Evolutionary conservation across 1,140 invertebrate genomes (phyloP), one percentile per base, ranked within the genome.

Genomic region (Drosophila takahashii): DNA sequence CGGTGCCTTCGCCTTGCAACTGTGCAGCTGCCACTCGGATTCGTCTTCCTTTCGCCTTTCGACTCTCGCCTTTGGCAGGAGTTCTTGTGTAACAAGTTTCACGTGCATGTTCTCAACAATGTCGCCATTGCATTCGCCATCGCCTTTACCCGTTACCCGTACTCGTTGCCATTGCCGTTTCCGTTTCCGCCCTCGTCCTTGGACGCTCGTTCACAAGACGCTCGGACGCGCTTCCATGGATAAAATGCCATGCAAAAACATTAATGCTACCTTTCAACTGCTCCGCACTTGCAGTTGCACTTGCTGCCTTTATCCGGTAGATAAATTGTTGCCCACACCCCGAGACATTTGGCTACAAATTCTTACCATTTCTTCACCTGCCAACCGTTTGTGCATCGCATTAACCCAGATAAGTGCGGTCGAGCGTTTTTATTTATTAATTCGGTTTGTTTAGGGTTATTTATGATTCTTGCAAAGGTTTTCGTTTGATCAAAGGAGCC

Each of bases 31-130:
- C 48, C 10, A 37, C 10, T 13, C 39, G 64, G 42, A 45, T 18
- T 60, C 71, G 59, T 74, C 61, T 57, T 51, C 47, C 26, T 13
- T 34, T 32, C 15, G 34, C 57, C 61, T 59, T 34, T 51, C 15
- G 34, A 53, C 61, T 59, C 18, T 51, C 9, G 34, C 57, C 61
- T 59, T 64, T 47, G 29, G 29, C 47, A 50, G 36, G 58, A 69
- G 74, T 75, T 71, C 67, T 77, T 64, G 61, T 75, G 70, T 86
- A 86, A 83, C 83, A 87, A 87, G 83, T 86, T 86, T 50, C 83
- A 83, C 83, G 79, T 87, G 76, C 84, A 86, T 86, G 83, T 87
- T 73, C 66, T 81, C 83, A 86, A 86, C 83, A 86, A 86, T 86
- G 75, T 87, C 72, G 84, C 83, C 76, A 79, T 87, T 76, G 72